A percentile compares a stretch with the other conserved stretches of the same genome.
phyloP scores from a whole-genome alignment of 1,140 invertebrate genomes.

The Drosophila chauvacae region DNA sequence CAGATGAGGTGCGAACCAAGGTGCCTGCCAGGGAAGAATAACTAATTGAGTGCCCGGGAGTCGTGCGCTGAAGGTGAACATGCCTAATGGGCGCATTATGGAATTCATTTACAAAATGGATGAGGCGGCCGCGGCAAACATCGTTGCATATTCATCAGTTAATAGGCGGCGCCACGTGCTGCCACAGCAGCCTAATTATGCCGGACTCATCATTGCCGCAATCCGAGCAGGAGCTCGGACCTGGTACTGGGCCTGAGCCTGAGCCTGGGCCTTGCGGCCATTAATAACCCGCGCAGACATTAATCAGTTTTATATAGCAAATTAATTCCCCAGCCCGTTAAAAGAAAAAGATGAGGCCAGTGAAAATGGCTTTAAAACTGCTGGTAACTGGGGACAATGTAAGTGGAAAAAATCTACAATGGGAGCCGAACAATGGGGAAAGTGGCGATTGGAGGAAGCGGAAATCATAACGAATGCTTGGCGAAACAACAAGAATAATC shows the following conservation, averaged over 20 bases:
- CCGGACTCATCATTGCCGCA: slow-evolving; percentile 23
- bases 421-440: background rate
- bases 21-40: background rate
- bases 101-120: slow-evolving; percentile 30
- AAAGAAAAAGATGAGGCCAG: slow-evolving; percentile 1
- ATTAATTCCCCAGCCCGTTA: slow-evolving; percentile 52
- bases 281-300: slow-evolving; percentile 63
- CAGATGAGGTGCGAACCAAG: background rate
- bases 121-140: background rate
- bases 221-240: slow-evolving; percentile 14
- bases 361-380: slow-evolving; percentile 29
- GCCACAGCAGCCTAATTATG: slow-evolving; percentile 21
- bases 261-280: slow-evolving; percentile 30
- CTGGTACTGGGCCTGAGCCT: slow-evolving; percentile 2
- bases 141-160: slow-evolving; percentile 47
- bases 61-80: background rate
- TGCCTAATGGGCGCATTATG: slow-evolving; percentile 28
- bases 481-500: slow-evolving; percentile 8
- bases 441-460: background rate
- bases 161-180: slow-evolving; percentile 7
- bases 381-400: slow-evolving; percentile 15
- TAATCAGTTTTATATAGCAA: slow-evolving; percentile 76
- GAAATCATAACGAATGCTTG: slow-evolving; percentile 19
- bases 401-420: slow-evolving; percentile 1
- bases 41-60: slow-evolving; percentile 21